phyloP scores from a whole-genome alignment of 2,113 vertebrate species.

The Nematolebias whitei region DNA sequence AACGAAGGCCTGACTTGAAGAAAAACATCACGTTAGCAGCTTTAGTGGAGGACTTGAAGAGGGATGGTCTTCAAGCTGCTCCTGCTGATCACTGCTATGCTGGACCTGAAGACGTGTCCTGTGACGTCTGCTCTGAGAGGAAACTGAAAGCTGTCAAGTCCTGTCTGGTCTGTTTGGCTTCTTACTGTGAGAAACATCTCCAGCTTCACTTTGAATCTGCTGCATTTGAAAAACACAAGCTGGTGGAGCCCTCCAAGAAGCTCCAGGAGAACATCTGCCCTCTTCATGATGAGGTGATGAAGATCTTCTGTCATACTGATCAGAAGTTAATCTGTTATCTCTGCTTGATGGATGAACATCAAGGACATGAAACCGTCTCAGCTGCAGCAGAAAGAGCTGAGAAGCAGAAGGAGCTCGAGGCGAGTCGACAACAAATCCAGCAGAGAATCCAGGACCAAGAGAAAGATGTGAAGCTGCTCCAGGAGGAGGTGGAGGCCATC shows the following conservation, averaged over 20 bases:
- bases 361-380: constrained; percentile 4
- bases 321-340: constrained; percentile 15
- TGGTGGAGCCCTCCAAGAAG: neutral
- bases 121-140: neutral
- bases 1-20: neutral
- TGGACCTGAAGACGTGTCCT: constrained; percentile 2
- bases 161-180: constrained; percentile 1
- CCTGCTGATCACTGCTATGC: neutral
- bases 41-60: neutral
- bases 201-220: neutral
- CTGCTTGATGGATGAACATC: neutral
- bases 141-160: constrained; percentile 2
- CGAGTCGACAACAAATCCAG: neutral
- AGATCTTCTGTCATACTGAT: constrained; percentile 9
- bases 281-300: neutral
- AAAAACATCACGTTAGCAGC: neutral
- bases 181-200: neutral
- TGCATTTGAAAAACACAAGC: neutral
- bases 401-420: constrained; percentile 11
- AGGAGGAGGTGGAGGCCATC: constrained; percentile 7
- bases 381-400: constrained; percentile 1
- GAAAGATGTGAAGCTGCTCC: constrained; percentile 8
- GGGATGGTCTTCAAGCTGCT: neutral
- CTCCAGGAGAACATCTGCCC: constrained; percentile 1
- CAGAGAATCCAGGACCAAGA: constrained; percentile 7